phyloP scores from a whole-genome alignment of 2,888 invertebrate species.

The Chrysina gloriosa region DNA sequence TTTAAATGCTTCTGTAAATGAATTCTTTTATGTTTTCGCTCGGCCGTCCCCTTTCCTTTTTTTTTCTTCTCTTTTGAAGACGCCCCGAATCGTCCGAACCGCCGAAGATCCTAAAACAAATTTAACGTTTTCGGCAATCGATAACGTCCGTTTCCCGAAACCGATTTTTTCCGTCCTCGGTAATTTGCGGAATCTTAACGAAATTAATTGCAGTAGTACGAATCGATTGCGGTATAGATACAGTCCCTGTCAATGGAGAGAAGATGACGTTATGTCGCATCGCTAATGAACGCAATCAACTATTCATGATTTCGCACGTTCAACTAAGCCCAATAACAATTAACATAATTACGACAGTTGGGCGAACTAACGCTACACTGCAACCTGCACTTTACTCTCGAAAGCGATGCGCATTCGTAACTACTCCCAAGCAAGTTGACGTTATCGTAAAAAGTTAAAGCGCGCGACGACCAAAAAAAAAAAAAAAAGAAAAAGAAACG shows the following conservation, averaged over 20 bases:
- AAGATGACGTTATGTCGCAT: constrained; percentile 43
- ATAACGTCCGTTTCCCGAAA: no score
- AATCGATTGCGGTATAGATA: constrained; percentile 13
- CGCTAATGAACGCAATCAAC: constrained; percentile 46
- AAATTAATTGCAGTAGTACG: constrained; percentile 29
- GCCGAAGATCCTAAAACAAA: constrained; percentile 24
- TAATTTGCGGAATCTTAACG: constrained; percentile 20
- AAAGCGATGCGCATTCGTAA: background rate
- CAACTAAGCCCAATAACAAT: constrained; percentile 18
- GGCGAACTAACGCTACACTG: no score
- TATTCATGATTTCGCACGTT: constrained; percentile 36
- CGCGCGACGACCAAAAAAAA: background rate
- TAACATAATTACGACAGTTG: constrained; percentile 27
- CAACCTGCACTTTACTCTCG: no score
- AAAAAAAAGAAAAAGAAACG: no score
- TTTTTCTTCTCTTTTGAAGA: background rate
- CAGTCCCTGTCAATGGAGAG: constrained; percentile 28
- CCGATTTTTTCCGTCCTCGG: background rate
- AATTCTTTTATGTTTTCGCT: constrained; percentile 20
- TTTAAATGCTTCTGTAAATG: constrained; percentile 19
- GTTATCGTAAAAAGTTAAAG: background rate
- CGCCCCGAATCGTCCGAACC: no score
- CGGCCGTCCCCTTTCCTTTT: background rate
- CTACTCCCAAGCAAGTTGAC: no score
- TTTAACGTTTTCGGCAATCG: constrained; percentile 2